Conservation (phyloP, 2,888 invertebrate genomes). For the Rapana venosa region DNA sequence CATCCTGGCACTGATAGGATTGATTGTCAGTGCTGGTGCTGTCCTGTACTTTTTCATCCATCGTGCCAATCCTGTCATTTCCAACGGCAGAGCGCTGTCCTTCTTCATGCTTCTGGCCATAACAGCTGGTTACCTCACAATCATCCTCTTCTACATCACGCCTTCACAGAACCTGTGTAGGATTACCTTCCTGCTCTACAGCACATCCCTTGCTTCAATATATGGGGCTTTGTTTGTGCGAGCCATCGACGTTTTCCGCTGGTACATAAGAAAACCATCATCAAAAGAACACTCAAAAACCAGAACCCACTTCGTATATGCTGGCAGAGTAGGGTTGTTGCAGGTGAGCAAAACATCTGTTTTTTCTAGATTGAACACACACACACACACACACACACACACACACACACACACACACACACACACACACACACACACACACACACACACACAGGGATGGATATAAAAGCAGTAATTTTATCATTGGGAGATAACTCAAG, state of each 20-base stretch:
- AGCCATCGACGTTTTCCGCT: conserved; percentile 56
- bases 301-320: no score
- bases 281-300: no score
- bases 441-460: no score
- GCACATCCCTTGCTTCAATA: conserved; percentile 54
- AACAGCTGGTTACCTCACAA: conserved; percentile 60
- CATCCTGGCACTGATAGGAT: conserved; percentile 32
- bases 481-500: no score
- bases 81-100: conserved; percentile 66
- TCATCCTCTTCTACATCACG: conserved; percentile 56
- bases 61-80: conserved; percentile 61
- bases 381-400: no score
- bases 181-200: conserved; percentile 51
- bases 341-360: no score
- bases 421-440: no score
- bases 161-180: conserved; percentile 52
- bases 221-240: conserved; percentile 61
- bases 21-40: conserved; percentile 21
- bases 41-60: conserved; percentile 42
- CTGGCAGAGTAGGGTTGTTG: no score
- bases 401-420: no score
- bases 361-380: no score
- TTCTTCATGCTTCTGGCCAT: conserved; percentile 66
- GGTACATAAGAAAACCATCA: no score
- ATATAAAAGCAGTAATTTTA: no score